Evolutionary conservation across 2,797 vertebrate genomes (phyloP), one percentile per base, ranked within the genome.

Genomic region (Tinamus major): DNA sequence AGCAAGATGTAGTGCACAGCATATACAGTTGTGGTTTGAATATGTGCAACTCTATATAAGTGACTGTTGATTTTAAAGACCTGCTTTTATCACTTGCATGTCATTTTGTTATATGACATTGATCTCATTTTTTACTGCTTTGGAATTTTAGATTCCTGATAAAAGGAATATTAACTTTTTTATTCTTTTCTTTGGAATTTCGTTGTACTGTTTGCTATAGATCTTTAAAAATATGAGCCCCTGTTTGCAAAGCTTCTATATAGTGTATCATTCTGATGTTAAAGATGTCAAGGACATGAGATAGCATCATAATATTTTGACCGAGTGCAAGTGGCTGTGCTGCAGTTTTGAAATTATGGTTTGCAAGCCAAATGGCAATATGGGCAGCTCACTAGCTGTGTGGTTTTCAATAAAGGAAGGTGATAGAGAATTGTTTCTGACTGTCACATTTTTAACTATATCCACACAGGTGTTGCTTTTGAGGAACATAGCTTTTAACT

Each of bases 351-450:
- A 87, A 63, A 84, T 10, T 58, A 39, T 72, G 69, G n/a, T 72
- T 94, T 91, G 62, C 68, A 79, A 93, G 56, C 51, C 48, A 72
- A 86, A 77, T 90, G 78, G 85, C 61, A 80, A 59, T 61, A 87
- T 26, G 76, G 55, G 85, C 88, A 91, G 76, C 48, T 86, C 69
- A 74, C 89, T 91, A 93, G 55, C 81, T 92, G 9, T 42, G 21
- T 29, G 67, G 23, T 29, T 88, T 88, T 84, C 63, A 51, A 33
- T 79, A 29, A 53, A 76, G 81, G 56, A 74, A 39, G 3, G 0
- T 33, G 7, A 29, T 7, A 39, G 69, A 63, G 48, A 35, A 24
- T 42, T 89, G 68, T 39, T 53, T 39, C 18, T 70, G 79, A 31
- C 56, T 79, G 59, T 87, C 74, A 67, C 0, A 0, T 27, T 23